Base-by-base conservation (phyloP, 2,113 vertebrate genomes). In the Antidorcas marsupialis region DNA sequence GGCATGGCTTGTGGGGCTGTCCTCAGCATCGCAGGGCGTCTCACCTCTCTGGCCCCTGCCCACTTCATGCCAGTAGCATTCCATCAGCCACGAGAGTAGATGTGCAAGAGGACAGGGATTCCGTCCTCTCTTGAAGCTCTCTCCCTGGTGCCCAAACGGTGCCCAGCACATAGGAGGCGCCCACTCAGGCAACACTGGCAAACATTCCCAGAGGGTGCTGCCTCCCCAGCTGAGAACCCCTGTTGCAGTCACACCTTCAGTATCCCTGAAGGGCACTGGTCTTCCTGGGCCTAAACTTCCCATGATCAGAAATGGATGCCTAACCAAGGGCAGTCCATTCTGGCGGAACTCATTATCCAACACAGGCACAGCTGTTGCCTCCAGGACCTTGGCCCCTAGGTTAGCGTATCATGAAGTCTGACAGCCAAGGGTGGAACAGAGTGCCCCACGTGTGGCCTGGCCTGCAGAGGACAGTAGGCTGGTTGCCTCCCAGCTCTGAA, bases 121-220 rank as follows among this genome's bases (percentile, higher is more conserved):
- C 39, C 3, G 0, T 52, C 16, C 30, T 0, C 25, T 76, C 17
- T 21, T 17, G 23, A 71, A 74, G 39, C 25, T 23, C 14, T 55
- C 2, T 43, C 36, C 28, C 13, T 2, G 43, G 53, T 52, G 30
- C 45, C 86, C 21, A 5, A 10, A 30, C 28, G 2, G 39, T 27
- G 2, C 47, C 64, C 30, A 55, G 43, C 45, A 50, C 43, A 4
- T 28, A n/a, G 7, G 15, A 0, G 7, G 7, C 1, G 3, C 30
- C 28, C 53, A 33, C 11, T 36, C 43, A 25, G 21, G 15, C 13
- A 9, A 28, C n/a, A 2, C 50, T 89, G 87, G 50, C 33, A 36
- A 9, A 30, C 52, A 1, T 47, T 94, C 50, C 36, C n/a, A 33
- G 67, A 83, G n/a, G 71, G 6, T 11, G 12, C 50, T 2, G 0